Base-by-base conservation (phyloP, 1,140 invertebrate genomes). In the Protaetia brevitarsis region DNA sequence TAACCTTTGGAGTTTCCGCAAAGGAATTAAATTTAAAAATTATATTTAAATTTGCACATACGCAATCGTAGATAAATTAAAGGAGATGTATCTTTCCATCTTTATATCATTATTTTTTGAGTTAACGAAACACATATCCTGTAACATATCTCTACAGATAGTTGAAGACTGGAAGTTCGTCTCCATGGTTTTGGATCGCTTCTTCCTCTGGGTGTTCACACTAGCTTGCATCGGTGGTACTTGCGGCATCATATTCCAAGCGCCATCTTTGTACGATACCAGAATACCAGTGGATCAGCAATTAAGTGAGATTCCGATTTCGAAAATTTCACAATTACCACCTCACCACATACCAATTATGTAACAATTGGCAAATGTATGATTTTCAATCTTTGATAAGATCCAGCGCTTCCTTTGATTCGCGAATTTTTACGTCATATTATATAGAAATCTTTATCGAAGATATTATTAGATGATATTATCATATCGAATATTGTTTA, bases 91-190 rank as follows among this genome's bases (percentile, higher is more conserved):
- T n/a, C n/a, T n/a, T n/a, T n/a, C n/a, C n/a, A n/a, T n/a, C n/a
- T n/a, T n/a, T n/a, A n/a, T n/a, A n/a, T n/a, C n/a, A n/a, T n/a
- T n/a, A n/a, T n/a, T n/a, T n/a, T n/a, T n/a, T n/a, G n/a, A n/a
- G n/a, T n/a, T n/a, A n/a, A n/a, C n/a, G n/a, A n/a, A n/a, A n/a
- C n/a, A n/a, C n/a, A n/a, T n/a, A n/a, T n/a, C n/a, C n/a, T n/a
- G n/a, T n/a, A n/a, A n/a, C n/a, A n/a, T 60, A 69, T 67, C 69
- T 67, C 71, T 74, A 77, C 78, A 96, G 93, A 89, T 94, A 16
- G 88, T 95, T 21, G 93, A 97, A 84, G 97, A 99, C 78, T 99
- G 97, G 97, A 98, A 98, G 80, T 99, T 96, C 78, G 94, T 99
- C 65, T 97, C 97, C 0, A 99, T 99, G 96, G 96, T 99, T 2